phyloP scores from a whole-genome alignment of 2,113 vertebrate genomes.

The Buteo buteo region DNA sequence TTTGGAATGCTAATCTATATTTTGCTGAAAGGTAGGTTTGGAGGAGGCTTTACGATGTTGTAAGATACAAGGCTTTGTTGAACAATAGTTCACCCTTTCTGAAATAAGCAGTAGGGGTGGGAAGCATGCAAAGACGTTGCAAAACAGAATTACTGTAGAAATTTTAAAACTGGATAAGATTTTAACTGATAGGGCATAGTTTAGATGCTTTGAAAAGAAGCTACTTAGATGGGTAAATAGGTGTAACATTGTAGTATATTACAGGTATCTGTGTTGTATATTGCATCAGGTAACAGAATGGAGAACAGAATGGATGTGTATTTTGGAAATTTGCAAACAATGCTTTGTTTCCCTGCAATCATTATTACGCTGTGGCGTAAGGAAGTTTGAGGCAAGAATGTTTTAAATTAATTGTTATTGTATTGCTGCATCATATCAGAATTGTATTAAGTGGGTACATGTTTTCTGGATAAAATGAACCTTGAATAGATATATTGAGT shows the following conservation, averaged over 20 bases:
- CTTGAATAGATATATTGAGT: background rate
- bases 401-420: background rate
- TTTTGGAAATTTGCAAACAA: background rate
- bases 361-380: background rate
- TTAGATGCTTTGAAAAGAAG: background rate
- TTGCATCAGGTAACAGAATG: background rate
- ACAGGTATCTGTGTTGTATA: background rate
- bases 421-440: background rate
- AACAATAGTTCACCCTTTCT: background rate
- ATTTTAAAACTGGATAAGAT: background rate
- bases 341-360: background rate
- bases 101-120: background rate
- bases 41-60: background rate
- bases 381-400: background rate
- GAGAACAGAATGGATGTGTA: background rate
- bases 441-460: background rate
- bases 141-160: background rate
- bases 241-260: background rate
- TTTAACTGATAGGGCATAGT: background rate
- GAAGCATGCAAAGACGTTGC: background rate
- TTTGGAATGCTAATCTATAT: conserved; percentile 63
- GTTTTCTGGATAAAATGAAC: background rate
- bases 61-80: background rate
- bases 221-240: background rate
- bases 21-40: conserved; percentile 70